Evolutionary conservation across 2,888 invertebrate species (phyloP), one percentile per base, ranked within the genome.

Genomic region (Eupelmus urozonus): DNA sequence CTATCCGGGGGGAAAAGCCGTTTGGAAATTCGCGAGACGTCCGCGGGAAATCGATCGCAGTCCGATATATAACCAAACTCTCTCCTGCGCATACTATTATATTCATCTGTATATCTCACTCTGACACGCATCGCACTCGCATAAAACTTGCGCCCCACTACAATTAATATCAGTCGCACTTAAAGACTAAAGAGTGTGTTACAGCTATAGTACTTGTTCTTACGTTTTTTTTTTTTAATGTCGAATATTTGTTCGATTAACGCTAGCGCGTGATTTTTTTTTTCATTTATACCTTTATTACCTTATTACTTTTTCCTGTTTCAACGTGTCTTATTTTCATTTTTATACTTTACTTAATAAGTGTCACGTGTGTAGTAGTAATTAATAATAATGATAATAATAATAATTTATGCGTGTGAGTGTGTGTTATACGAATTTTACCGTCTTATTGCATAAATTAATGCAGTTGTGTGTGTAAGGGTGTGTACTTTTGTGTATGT

Each of bases 141-240:
- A 76, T 79, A 77, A 79, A 75, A 80, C 74, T 81, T 81, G 66
- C 80, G 74, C 79, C 74, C 71, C 72, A 71, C 63, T 76, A 69
- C 7, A 9, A 49, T 5, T 76, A 78, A 72, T 83, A 82, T 83
- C 83, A 83, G 82, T 83, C 82, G 83, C 81, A 82, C 84, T 83
- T 84, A 83, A 82, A 81, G 80, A 81, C 78, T 80, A 80, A 80
- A 78, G 49, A 76, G 69, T 71, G 65, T 73, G 76, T 76, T 79
- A 78, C 71, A 70, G 45, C 67, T 78, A 80, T 74, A 80, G 76
- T 74, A 77, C 55, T 74, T 71, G 69, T 25, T 59, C n/a, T 51
- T 51, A 20, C 20, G 4, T 18, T 53, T 72, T 60, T 77, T 65
- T 62, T 34, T 70, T 57, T 73, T 59, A 23, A 69, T 70, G 69